phyloP scores from a whole-genome alignment of 2,797 vertebrate species.

The Pangasius macronema region DNA sequence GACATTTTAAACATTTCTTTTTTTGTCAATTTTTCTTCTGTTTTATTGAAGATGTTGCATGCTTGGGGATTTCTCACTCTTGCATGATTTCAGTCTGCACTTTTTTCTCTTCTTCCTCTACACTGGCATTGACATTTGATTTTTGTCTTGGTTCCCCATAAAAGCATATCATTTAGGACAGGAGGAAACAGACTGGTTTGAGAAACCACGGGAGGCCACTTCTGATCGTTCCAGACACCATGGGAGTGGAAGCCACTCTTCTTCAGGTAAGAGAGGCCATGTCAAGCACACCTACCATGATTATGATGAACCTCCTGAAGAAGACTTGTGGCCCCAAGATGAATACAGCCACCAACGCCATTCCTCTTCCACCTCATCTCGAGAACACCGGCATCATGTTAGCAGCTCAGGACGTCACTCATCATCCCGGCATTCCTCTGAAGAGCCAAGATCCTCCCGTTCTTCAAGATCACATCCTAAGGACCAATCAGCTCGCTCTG shows the following conservation, averaged over 20 bases:
- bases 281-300: constrained; percentile 94
- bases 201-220: constrained; percentile 94
- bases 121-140: constrained; percentile 76
- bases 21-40: constrained; percentile 18
- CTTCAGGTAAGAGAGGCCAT: constrained; percentile 87
- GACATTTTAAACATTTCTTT: constrained; percentile 17
- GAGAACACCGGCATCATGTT: constrained; percentile 90
- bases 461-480: constrained; percentile 86
- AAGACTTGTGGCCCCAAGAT: constrained; percentile 86
- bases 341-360: constrained; percentile 86
- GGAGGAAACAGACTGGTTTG: constrained; percentile 99
- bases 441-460: constrained; percentile 84
- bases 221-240: constrained; percentile 93
- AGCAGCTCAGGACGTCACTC: constrained; percentile 86
- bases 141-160: constrained; percentile 87
- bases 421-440: constrained; percentile 83
- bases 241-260: constrained; percentile 82
- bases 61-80: constrained; percentile 54
- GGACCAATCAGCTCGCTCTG: constrained; percentile 81
- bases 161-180: constrained; percentile 99
- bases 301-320: constrained; percentile 93
- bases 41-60: constrained; percentile 58
- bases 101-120: constrained; percentile 40
- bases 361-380: constrained; percentile 76
- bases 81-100: constrained; percentile 84